phyloP scores from a whole-genome alignment of 2,888 invertebrate genomes.

The Dolichopus griseipennis region DNA sequence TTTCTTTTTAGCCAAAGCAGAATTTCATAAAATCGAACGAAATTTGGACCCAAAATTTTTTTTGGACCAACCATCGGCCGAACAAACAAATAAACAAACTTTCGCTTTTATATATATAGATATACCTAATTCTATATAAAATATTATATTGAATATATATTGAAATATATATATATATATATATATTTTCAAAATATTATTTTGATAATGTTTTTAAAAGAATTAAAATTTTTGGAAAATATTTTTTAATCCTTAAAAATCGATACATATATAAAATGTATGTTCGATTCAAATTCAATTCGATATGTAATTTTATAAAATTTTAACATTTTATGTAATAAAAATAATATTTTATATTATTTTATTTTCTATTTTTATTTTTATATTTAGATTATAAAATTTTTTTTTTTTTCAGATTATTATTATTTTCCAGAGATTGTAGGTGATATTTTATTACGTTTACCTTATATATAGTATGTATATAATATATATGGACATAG shows the following conservation, averaged over 20 bases:
- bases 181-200: neutral
- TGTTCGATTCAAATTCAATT: neutral
- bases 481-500: too few species aligned
- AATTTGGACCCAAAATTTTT: too few species aligned
- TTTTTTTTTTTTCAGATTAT: neutral
- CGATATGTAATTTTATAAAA: neutral
- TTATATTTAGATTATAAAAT: constrained; percentile 1
- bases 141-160: neutral
- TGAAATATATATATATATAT: neutral
- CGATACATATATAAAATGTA: neutral
- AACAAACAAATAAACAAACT: too few species aligned
- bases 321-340: neutral
- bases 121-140: too few species aligned
- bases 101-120: too few species aligned
- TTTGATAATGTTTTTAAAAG: neutral
- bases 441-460: too few species aligned
- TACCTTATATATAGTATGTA: too few species aligned
- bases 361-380: too few species aligned
- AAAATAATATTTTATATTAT: too few species aligned
- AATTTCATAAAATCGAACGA: too few species aligned
- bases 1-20: too few species aligned
- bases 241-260: constrained; percentile 5
- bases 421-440: neutral
- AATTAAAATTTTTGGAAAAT: neutral
- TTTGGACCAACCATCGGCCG: too few species aligned